phyloP scores from a whole-genome alignment of 2,797 vertebrate genomes.

The Paratrypauchen microcephalus region DNA sequence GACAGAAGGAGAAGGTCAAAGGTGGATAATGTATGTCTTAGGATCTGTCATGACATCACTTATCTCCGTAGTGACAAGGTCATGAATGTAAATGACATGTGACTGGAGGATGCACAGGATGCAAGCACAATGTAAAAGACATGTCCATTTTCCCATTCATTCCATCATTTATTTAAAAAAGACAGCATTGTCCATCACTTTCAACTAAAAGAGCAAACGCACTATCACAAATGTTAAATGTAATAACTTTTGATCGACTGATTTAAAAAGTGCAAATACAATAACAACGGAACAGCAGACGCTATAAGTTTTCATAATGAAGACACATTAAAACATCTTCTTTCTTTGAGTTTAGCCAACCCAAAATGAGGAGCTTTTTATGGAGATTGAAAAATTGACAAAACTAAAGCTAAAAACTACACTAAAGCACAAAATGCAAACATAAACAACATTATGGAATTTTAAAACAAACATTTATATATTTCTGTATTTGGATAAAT shows the following conservation, averaged over 20 bases:
- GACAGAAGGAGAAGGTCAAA: constrained; percentile 67
- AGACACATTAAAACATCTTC: neutral
- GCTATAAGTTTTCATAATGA: no score
- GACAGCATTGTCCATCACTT: constrained; percentile 2
- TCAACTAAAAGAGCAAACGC: neutral
- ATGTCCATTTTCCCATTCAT: constrained; percentile 13
- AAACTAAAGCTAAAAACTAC: neutral
- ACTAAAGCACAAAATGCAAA: neutral
- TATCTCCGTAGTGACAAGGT: constrained; percentile 70
- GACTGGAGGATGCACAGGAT: constrained; percentile 49
- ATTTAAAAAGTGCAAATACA: neutral
- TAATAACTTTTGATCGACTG: neutral
- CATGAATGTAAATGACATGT: constrained; percentile 70
- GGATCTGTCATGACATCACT: constrained; percentile 74
- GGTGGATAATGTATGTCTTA: constrained; percentile 71
- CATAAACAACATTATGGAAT: neutral
- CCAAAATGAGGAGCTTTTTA: neutral
- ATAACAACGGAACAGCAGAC: no score
- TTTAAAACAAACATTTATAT: no score
- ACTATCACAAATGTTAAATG: neutral
- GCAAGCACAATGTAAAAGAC: constrained; percentile 50
- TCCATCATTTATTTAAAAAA: neutral
- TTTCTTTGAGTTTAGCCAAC: neutral
- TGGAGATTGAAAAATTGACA: neutral
- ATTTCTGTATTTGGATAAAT: no score